Percentiles rank a stretch among this genome's conserved stretches.
These are phyloP conservation scores for Hoplostethus mediterraneus DNA, from an alignment of 2,797 vertebrate species.

Conservation along the genomic window DNA sequence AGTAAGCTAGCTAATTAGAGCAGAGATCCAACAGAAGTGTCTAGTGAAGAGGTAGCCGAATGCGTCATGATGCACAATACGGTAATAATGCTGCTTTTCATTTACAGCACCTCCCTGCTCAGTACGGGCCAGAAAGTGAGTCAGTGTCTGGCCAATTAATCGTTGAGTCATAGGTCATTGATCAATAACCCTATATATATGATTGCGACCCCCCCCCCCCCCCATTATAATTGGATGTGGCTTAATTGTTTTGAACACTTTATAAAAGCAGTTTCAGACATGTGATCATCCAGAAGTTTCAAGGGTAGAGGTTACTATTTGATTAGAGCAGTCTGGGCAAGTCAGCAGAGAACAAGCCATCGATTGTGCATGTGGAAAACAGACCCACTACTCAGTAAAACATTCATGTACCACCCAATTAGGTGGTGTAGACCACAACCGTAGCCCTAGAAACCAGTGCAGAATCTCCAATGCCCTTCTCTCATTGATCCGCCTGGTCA, in stretches of 20 bases:
- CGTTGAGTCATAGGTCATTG: no score
- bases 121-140: no score
- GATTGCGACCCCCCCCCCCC: no score
- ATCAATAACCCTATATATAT: no score
- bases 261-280: slow-evolving; percentile 54
- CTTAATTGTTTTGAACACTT: slow-evolving; percentile 28
- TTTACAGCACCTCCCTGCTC: no score
- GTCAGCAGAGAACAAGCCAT: slow-evolving; percentile 51
- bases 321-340: slow-evolving; percentile 42
- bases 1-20: no score
- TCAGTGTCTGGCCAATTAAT: no score
- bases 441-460: slow-evolving; percentile 11
- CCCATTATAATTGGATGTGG: neutral
- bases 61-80: no score
- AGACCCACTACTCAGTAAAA: slow-evolving; percentile 63
- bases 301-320: slow-evolving; percentile 36
- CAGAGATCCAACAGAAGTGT: no score
- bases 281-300: slow-evolving; percentile 51
- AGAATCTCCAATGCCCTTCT: slow-evolving; percentile 58
- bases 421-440: slow-evolving; percentile 49
- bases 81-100: no score
- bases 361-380: slow-evolving; percentile 65
- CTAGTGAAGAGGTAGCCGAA: no score
- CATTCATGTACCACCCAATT: slow-evolving; percentile 68
- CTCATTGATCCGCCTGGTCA: slow-evolving; percentile 65